Evolutionary conservation across 2,113 vertebrate genomes (phyloP).

Genomic region (Macrotus californicus): DNA sequence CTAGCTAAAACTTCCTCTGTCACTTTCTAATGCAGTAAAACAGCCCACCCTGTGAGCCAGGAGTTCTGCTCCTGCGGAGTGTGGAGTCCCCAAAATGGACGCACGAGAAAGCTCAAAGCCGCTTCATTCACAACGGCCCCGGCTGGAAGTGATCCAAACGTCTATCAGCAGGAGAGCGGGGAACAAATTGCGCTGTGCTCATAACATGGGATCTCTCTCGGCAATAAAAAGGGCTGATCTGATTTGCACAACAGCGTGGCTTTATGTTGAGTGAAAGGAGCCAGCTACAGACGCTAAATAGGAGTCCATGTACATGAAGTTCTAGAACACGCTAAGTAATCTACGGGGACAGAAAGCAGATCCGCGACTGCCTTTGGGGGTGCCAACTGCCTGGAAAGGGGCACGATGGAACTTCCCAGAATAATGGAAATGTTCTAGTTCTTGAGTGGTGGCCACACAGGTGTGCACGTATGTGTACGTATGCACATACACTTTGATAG

Average conservation of each 20-base stretch:
- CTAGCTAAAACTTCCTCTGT: not conserved
- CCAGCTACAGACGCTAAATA: accelerated
- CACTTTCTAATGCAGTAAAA: not conserved
- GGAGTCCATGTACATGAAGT: accelerated
- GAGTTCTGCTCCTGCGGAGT: not conserved
- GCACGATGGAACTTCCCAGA: not conserved
- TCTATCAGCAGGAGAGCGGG: not conserved
- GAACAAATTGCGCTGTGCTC: not conserved
- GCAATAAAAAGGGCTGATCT: not conserved
- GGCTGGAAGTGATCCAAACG: not conserved
- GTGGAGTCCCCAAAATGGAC: not conserved
- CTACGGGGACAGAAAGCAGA: not conserved
- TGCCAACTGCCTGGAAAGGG: not conserved
- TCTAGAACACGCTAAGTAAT: no score
- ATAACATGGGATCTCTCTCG: accelerated
- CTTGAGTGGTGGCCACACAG: not conserved
- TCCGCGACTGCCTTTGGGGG: accelerated
- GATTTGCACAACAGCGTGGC: accelerated
- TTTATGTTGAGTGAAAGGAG: not conserved
- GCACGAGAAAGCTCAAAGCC: not conserved
- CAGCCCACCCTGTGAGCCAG: not conserved
- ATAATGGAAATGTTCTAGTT: not conserved
- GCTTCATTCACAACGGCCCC: not conserved
- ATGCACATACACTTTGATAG: not conserved
- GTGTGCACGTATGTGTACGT: not conserved